Conservation (phyloP, 2,888 invertebrate genomes). For the Conistra vaccinii region DNA sequence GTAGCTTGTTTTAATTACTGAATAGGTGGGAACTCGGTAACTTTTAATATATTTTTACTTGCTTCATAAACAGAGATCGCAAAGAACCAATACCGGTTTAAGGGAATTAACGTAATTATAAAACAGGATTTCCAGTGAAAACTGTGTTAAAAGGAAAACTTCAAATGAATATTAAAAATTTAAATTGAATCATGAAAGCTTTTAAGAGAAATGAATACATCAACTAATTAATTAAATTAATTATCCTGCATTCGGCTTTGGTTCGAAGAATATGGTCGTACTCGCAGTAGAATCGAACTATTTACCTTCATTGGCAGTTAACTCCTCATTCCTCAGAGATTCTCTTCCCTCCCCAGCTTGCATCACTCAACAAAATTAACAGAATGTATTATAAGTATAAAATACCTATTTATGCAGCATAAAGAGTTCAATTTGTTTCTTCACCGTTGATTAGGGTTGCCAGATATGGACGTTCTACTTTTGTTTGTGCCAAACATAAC, state of each 20-base stretch:
- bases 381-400: slow-evolving; percentile 60
- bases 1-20: neutral
- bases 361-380: slow-evolving; percentile 59
- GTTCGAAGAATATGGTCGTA: neutral
- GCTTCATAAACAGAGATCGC: too few species aligned
- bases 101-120: neutral
- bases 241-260: slow-evolving; percentile 1
- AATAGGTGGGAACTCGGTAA: too few species aligned
- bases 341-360: slow-evolving; percentile 2
- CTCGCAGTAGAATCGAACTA: neutral
- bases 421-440: slow-evolving; percentile 60
- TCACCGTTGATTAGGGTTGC: slow-evolving; percentile 48
- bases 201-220: slow-evolving; percentile 5
- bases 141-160: neutral
- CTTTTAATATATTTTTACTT: neutral
- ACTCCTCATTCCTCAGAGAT: slow-evolving; percentile 13
- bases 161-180: neutral
- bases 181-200: slow-evolving; percentile 19
- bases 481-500: neutral
- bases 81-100: neutral
- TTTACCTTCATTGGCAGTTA: slow-evolving; percentile 12
- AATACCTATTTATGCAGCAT: slow-evolving; percentile 58
- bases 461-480: neutral
- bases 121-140: neutral
- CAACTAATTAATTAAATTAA: slow-evolving; percentile 17